Conservation (phyloP, 2,113 vertebrate species). For the Cavia aperea region DNA sequence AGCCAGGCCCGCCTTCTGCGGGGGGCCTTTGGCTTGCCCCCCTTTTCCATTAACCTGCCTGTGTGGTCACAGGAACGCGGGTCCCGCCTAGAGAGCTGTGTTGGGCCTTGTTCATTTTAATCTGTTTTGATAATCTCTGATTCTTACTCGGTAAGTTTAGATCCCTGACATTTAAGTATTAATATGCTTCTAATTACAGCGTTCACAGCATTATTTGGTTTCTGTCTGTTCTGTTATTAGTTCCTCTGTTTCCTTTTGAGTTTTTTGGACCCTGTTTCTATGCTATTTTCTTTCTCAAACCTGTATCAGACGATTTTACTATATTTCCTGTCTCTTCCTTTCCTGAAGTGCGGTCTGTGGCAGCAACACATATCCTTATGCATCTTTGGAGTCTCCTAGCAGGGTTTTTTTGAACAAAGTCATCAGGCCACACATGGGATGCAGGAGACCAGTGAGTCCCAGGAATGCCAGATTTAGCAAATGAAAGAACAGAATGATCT, state of each 20-base stretch:
- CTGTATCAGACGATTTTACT: not conserved
- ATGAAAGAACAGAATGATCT: slow-evolving; percentile 16
- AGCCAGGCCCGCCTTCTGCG: not conserved
- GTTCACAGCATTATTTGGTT: not conserved
- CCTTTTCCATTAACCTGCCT: not conserved
- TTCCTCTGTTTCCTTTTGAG: not conserved
- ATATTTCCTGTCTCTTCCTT: not conserved
- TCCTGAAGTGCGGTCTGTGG: not conserved
- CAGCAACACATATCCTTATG: too few species aligned
- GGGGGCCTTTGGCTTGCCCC: not conserved
- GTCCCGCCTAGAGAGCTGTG: not conserved
- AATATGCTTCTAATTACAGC: not conserved
- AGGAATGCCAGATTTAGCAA: not conserved
- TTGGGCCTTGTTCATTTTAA: not conserved
- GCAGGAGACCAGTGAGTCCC: not conserved
- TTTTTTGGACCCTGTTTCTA: not conserved
- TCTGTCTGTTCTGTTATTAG: not conserved
- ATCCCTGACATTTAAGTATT: not conserved
- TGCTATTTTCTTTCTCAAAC: not conserved
- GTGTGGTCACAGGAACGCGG: not conserved
- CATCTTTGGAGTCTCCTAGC: not conserved
- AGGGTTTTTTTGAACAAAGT: not conserved
- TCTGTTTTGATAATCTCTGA: not conserved
- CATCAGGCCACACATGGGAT: not conserved
- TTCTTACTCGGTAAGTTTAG: not conserved